Base-by-base conservation (phyloP, 2,888 invertebrate genomes). In the Baronia brevicornis region DNA sequence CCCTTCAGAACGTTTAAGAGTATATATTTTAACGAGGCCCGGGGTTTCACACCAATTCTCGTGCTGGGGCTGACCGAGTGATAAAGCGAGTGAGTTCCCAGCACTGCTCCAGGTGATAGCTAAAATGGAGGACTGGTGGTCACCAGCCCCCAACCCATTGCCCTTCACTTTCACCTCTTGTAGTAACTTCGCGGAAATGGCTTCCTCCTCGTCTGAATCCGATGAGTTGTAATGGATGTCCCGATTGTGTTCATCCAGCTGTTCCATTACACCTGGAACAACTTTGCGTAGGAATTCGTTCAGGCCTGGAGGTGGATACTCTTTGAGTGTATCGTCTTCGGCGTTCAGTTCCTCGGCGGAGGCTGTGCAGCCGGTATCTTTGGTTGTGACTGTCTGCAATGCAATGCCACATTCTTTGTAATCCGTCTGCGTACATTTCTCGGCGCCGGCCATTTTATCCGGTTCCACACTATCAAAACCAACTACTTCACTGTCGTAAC, bases 1-100 rank as follows among this genome's bases (percentile, higher is more conserved):
- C 87, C 60, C 87, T 87, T 74, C 86, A 59, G 58, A 75, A 2
- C 65, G 50, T 39, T 71, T 75, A 0, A 62, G 33, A 0, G 67
- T 73, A 28, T 62, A 82, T 3, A 82, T 52, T 3, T 69, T 54
- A 5, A 82, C 68, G 3, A 73, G 14, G 0, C 82, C 82, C 1
- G 68, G 61, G 19, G 72, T 68, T 0, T 71, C 60, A 18, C 80
- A 82, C 78, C 82, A 82, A 1, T 51, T 51, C 18, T 73, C 73
- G 25, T 82, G 80, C 33, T 73, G 71, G 3, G 52, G 34, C 5
- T 56, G 49, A 0, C 82, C 84, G 1, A 71, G 41, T 1, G 78
- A 67, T 0, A 71, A 58, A 0, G 82, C 84, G 5, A 84, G 10
- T 0, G 73, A 67, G 28, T 72, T 75, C 0, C 79, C 80, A 0